Percentiles rank a stretch among this genome's conserved stretches.
Conservation (phyloP, 1,140 invertebrate genomes). For the Brachionus manjavacas region DNA sequence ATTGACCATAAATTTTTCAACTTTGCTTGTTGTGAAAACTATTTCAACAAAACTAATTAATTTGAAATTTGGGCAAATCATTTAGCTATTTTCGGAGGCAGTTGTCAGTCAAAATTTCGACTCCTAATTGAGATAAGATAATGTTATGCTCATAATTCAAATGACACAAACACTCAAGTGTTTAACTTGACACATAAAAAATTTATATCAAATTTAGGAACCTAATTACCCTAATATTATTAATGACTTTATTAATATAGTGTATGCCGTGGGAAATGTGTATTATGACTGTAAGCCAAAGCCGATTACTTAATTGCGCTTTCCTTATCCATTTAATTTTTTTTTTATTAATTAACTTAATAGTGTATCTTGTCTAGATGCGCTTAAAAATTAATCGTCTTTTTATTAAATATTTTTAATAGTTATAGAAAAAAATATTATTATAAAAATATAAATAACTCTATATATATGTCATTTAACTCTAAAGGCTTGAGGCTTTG, state of each 20-base stretch:
- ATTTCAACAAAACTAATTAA: constrained; percentile 21
- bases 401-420: too few species aligned
- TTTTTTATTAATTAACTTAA: not conserved
- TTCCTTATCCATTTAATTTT: not conserved
- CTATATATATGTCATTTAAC: too few species aligned
- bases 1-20: constrained; percentile 8
- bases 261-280: not conserved
- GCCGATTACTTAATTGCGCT: not conserved
- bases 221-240: not conserved
- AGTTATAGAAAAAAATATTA: too few species aligned
- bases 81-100: not conserved
- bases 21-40: not conserved
- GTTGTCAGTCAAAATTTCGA: not conserved
- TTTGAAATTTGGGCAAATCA: constrained; percentile 16
- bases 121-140: constrained; percentile 17
- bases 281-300: not conserved
- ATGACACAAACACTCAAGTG: not conserved
- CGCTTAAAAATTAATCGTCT: too few species aligned
- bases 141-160: constrained; percentile 5
- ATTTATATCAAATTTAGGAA: not conserved
- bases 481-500: too few species aligned
- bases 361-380: too few species aligned
- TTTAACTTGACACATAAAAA: not conserved
- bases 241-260: not conserved
- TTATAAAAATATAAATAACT: too few species aligned